Evolutionary conservation across 2,797 vertebrate species (phyloP).

Genomic region (Characodon lateralis): DNA sequence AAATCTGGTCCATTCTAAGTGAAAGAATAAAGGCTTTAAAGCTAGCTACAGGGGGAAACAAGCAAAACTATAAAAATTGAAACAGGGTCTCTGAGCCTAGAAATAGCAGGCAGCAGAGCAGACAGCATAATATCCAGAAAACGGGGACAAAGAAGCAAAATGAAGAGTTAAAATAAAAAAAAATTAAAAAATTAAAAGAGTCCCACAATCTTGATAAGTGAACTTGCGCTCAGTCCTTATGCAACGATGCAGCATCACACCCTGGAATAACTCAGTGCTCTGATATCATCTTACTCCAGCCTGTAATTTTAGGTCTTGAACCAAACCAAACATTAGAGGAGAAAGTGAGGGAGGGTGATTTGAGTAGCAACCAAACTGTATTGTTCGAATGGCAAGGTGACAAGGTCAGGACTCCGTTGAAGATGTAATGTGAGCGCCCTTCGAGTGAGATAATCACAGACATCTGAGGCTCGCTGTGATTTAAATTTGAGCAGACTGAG

Average conservation of each 20-base stretch:
- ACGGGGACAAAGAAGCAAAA: slow-evolving; percentile 24
- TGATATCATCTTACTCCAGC: slow-evolving; percentile 19
- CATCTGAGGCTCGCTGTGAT: slow-evolving; percentile 15
- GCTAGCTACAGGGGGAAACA: slow-evolving; percentile 30
- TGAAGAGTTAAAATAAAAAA: slow-evolving; percentile 5
- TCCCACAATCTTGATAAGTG: slow-evolving; percentile 17
- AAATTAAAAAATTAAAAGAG: background rate
- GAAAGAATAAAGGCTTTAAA: slow-evolving; percentile 35
- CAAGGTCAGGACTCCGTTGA: slow-evolving; percentile 23
- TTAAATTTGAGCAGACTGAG: slow-evolving; percentile 17
- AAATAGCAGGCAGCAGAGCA: slow-evolving; percentile 32
- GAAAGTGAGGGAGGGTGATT: background rate
- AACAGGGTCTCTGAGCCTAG: slow-evolving; percentile 34
- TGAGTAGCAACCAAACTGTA: background rate
- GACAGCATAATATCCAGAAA: slow-evolving; percentile 24
- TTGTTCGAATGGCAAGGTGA: slow-evolving; percentile 20
- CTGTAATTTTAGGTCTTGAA: slow-evolving; percentile 34
- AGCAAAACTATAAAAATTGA: slow-evolving; percentile 6
- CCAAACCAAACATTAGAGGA: slow-evolving; percentile 23
- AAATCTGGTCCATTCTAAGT: slow-evolving; percentile 22
- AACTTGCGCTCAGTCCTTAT: slow-evolving; percentile 45
- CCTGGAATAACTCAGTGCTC: slow-evolving; percentile 8
- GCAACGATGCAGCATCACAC: slow-evolving; percentile 33
- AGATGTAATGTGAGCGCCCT: slow-evolving; percentile 7
- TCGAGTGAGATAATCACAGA: slow-evolving; percentile 28